A percentile compares a stretch with the other conserved stretches of the same genome.
Evolutionary conservation across 2,113 vertebrate species (phyloP).

Genomic region (Triplophysa tibetana): DNA sequence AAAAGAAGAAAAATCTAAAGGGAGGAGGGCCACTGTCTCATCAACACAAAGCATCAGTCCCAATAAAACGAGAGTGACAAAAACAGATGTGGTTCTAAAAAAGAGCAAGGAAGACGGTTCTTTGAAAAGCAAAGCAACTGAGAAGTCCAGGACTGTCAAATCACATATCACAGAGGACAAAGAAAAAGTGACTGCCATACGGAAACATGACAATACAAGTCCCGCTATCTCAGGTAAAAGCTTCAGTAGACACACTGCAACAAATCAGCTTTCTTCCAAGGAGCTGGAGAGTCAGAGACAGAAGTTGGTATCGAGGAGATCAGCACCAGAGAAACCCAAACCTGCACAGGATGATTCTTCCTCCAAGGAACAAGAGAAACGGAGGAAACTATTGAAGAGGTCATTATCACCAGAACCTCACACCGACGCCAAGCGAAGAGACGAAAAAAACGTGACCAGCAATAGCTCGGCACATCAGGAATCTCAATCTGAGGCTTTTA

Average conservation of each 20-base stretch:
- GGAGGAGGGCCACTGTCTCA: background rate
- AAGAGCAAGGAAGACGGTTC: background rate
- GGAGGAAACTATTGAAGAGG: conserved; percentile 39
- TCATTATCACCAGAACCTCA: background rate
- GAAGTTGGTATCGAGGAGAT: conserved; percentile 34
- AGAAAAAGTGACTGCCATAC: background rate
- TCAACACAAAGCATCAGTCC: background rate
- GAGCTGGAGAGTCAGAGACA: conserved; percentile 25
- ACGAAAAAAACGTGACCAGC: background rate
- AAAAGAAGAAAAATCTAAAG: conserved; percentile 7
- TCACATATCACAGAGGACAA: background rate
- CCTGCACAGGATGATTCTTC: conserved; percentile 1
- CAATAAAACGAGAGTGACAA: background rate
- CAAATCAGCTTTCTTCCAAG: conserved; percentile 1
- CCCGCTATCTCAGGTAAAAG: background rate
- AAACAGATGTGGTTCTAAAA: background rate
- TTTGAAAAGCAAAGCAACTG: background rate
- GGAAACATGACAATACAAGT: conserved; percentile 1
- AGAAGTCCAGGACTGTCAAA: background rate
- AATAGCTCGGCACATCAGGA: background rate
- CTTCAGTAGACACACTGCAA: background rate
- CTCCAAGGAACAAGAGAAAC: conserved; percentile 18
- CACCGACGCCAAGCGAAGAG: conserved; percentile 12
- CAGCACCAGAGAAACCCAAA: background rate
- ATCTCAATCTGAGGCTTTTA: background rate